Evolutionary conservation across 64 coral and sea anemone genomes (phyloP).

Genomic region (Stichodactyla mertensii): DNA sequence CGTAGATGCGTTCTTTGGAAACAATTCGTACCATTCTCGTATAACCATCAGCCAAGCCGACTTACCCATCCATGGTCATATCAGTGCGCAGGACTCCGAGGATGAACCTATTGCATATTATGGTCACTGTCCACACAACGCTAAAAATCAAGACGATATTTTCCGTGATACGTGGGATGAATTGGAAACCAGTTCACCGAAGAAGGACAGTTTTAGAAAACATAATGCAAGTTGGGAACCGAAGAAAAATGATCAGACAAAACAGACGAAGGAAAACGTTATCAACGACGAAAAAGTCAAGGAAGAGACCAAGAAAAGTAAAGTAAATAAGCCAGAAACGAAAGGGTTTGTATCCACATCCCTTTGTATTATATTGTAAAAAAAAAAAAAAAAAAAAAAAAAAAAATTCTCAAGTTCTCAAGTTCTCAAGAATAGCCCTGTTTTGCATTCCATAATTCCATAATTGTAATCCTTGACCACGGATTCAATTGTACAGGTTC

Average conservation of each 20-base stretch:
- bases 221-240: not conserved
- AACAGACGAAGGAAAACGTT: not conserved
- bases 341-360: not conserved
- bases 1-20: not conserved
- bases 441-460: too few relatives aligned
- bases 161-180: constrained; percentile 20
- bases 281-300: not conserved
- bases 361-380: not conserved
- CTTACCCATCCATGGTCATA: not conserved
- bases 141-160: not conserved
- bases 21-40: constrained; percentile 12
- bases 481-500: too few relatives aligned
- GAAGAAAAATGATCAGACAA: not conserved
- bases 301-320: not conserved
- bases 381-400: too few relatives aligned
- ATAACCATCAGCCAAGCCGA: constrained; percentile 9
- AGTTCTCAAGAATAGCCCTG: too few relatives aligned
- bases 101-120: constrained; percentile 48
- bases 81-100: constrained; percentile 12
- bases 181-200: not conserved
- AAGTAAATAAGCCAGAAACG: not conserved
- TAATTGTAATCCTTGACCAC: too few relatives aligned
- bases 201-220: not conserved
- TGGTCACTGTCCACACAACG: constrained; percentile 43
- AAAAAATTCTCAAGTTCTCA: too few relatives aligned